Evolutionary conservation across 2,888 invertebrate species (phyloP).

Genomic region (Orchesella flavescens): DNA sequence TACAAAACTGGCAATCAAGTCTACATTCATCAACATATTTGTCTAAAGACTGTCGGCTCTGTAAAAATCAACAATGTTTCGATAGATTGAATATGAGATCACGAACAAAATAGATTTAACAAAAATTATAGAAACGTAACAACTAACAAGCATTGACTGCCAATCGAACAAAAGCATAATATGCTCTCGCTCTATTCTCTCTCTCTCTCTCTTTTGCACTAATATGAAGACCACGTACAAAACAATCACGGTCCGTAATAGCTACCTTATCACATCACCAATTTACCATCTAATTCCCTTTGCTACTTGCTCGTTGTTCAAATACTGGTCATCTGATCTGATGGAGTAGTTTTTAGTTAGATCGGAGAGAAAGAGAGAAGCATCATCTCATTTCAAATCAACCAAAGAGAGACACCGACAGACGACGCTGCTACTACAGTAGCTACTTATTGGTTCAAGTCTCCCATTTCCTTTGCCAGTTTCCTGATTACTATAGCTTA

Average conservation of each 20-base stretch:
- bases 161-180: neutral
- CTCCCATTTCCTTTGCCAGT: conserved; percentile 35
- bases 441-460: conserved; percentile 1
- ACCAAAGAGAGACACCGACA: conserved; percentile 42
- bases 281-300: conserved; percentile 31
- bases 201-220: neutral
- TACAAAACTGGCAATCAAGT: conserved; percentile 1
- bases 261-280: conserved; percentile 43
- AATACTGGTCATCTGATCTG: neutral
- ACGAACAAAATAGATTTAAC: conserved; percentile 46
- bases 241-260: conserved; percentile 29
- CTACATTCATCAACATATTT: conserved; percentile 3
- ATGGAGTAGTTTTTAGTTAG: conserved; percentile 47
- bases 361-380: conserved; percentile 19
- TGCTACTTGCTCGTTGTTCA: neutral
- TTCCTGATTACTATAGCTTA: conserved; percentile 62
- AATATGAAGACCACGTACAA: conserved; percentile 29
- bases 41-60: conserved; percentile 1
- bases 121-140: conserved; percentile 22
- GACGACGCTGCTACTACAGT: neutral
- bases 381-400: too few species aligned
- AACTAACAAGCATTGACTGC: neutral
- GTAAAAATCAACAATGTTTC: neutral
- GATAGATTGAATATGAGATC: conserved; percentile 35
- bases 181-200: neutral